Evolutionary conservation across 2,113 vertebrate genomes (phyloP).

Genomic region (Mobula hypostoma): DNA sequence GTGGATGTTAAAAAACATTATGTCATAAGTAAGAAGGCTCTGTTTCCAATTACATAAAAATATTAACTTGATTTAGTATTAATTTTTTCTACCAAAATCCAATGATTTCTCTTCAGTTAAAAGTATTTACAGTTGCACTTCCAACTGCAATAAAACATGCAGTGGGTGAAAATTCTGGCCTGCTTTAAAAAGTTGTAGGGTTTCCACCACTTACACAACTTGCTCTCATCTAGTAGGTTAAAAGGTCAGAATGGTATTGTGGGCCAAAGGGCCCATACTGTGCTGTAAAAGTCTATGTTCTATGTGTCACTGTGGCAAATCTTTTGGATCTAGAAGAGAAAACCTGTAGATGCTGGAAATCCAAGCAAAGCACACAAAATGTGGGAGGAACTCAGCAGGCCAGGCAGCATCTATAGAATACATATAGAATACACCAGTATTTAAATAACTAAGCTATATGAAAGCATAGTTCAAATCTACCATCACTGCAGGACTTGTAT

Average conservation of each 20-base stretch:
- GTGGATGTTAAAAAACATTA: background rate
- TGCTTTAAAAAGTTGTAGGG: conserved; percentile 2
- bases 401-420: too few species aligned
- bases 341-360: too few species aligned
- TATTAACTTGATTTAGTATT: conserved; percentile 12
- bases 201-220: background rate
- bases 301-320: background rate
- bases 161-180: conserved; percentile 4
- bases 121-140: conserved; percentile 1
- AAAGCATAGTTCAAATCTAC: background rate
- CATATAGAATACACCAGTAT: background rate
- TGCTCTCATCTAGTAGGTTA: background rate
- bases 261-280: too few species aligned
- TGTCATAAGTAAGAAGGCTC: background rate
- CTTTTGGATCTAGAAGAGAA: conserved; percentile 5
- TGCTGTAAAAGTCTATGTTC: too few species aligned
- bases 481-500: too few species aligned
- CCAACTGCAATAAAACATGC: conserved; percentile 10
- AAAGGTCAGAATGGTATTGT: too few species aligned
- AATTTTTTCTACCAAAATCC: background rate
- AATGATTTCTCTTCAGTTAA: conserved; percentile 19
- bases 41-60: conserved; percentile 14
- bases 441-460: background rate
- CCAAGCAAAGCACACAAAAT: too few species aligned
- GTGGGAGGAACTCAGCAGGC: too few species aligned